A percentile compares a stretch with the other conserved stretches of the same genome.
phyloP scores from a whole-genome alignment of 2,888 invertebrate species.

The Pinctada fucata region DNA sequence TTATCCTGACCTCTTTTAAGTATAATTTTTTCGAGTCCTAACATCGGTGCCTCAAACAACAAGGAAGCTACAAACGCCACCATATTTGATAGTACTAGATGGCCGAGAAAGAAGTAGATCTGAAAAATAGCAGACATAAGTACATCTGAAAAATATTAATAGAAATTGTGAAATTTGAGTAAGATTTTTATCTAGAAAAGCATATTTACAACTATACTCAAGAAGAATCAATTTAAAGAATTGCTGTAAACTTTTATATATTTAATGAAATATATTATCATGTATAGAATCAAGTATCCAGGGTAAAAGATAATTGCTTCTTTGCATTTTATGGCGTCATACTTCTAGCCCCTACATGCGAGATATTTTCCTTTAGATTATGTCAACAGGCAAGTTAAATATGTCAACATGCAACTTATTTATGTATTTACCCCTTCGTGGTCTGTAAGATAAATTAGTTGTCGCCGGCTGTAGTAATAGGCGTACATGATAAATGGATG shows the following conservation, averaged over 20 bases:
- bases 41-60: slow-evolving; percentile 34
- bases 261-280: not conserved
- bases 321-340: not conserved
- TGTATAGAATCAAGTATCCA: not conserved
- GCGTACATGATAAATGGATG: slow-evolving; percentile 49
- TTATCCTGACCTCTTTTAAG: slow-evolving; percentile 2
- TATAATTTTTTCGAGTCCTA: slow-evolving; percentile 30
- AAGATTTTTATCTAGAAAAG: too few relatives aligned
- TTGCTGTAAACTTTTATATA: not conserved
- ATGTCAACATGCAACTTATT: not conserved
- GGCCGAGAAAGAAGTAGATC: slow-evolving; percentile 29
- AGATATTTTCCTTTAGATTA: too few relatives aligned
- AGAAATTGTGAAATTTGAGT: too few relatives aligned
- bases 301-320: too few relatives aligned
- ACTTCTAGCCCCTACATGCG: not conserved
- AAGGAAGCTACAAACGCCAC: slow-evolving; percentile 28
- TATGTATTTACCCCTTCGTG: slow-evolving; percentile 43
- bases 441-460: slow-evolving; percentile 41
- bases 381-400: too few relatives aligned
- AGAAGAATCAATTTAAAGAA: not conserved
- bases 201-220: too few relatives aligned
- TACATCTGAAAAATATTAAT: too few relatives aligned
- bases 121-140: slow-evolving; percentile 2
- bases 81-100: slow-evolving; percentile 18
- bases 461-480: slow-evolving; percentile 31